Percentiles rank a stretch among this genome's conserved stretches.
Evolutionary conservation across 2,113 vertebrate species (phyloP).

Genomic region (Myocastor coypus): DNA sequence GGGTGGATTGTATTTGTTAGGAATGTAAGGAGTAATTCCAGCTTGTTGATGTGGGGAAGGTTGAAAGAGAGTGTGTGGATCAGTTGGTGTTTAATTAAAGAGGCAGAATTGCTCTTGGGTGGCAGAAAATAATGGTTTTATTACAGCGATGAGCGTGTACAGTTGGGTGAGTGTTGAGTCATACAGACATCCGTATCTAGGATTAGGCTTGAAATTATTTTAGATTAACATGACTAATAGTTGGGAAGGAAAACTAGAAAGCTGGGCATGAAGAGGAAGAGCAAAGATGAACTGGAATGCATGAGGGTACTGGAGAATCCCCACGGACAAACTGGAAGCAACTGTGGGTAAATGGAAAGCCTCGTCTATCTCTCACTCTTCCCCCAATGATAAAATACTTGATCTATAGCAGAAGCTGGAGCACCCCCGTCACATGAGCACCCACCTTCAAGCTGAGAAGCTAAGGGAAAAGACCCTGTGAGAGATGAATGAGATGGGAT

Average conservation of each 20-base stretch:
- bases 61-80: slow-evolving; percentile 11
- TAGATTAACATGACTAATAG: background rate
- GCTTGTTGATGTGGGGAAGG: background rate
- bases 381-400: background rate
- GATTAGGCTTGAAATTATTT: background rate
- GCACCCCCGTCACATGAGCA: background rate
- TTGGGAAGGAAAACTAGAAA: slow-evolving; percentile 14
- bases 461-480: background rate
- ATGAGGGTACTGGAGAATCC: background rate
- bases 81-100: background rate
- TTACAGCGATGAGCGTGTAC: background rate
- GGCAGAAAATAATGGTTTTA: background rate
- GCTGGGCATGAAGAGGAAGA: background rate
- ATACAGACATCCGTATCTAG: background rate
- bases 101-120: background rate
- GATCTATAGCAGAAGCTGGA: too few relatives aligned
- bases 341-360: background rate
- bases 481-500: background rate
- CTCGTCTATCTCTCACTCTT: background rate
- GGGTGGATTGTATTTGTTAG: background rate
- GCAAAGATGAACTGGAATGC: background rate
- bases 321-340: background rate
- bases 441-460: background rate
- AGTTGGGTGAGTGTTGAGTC: background rate
- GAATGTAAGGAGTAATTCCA: background rate